Percentiles rank a stretch among this genome's conserved stretches.
phyloP scores from a whole-genome alignment of 2,797 vertebrate species.

The Syngnathus rostellatus region DNA sequence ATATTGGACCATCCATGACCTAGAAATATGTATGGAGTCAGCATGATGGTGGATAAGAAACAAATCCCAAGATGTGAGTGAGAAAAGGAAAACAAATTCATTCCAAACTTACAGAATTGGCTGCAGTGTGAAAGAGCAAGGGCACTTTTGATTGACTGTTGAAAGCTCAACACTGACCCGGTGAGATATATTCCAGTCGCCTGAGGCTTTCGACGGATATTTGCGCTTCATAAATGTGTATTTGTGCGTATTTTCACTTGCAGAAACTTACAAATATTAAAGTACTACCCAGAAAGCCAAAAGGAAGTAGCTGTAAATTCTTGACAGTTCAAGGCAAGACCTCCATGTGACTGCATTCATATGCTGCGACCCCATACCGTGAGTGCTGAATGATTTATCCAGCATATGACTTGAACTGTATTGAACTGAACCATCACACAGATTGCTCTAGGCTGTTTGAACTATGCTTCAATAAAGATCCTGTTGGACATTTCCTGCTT shows the following conservation, averaged over 20 bases:
- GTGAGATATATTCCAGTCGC: too few species aligned
- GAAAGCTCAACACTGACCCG: too few species aligned
- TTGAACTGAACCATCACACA: not conserved
- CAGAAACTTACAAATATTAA: not conserved
- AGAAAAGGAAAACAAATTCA: slow-evolving; percentile 18
- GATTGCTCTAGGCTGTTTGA: not conserved
- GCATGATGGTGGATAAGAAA: slow-evolving; percentile 35
- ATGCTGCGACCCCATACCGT: not conserved
- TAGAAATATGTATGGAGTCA: slow-evolving; percentile 50
- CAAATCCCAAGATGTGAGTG: slow-evolving; percentile 37
- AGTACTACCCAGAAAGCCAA: not conserved
- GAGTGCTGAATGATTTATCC: slow-evolving; percentile 3
- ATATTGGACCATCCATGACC: slow-evolving; percentile 44
- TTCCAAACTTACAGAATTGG: slow-evolving; percentile 25
- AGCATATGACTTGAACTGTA: not conserved
- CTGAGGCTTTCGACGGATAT: too few species aligned
- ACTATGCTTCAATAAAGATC: not conserved
- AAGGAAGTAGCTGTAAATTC: not conserved
- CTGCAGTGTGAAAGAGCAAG: not conserved
- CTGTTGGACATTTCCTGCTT: slow-evolving; percentile 1
- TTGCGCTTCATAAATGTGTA: too few species aligned
- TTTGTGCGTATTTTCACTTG: too few species aligned
- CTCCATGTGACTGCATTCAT: not conserved
- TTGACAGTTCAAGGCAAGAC: not conserved
- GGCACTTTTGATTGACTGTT: too few species aligned